Base-by-base conservation (phyloP, 2,113 vertebrate species). In the Cairina moschata region DNA sequence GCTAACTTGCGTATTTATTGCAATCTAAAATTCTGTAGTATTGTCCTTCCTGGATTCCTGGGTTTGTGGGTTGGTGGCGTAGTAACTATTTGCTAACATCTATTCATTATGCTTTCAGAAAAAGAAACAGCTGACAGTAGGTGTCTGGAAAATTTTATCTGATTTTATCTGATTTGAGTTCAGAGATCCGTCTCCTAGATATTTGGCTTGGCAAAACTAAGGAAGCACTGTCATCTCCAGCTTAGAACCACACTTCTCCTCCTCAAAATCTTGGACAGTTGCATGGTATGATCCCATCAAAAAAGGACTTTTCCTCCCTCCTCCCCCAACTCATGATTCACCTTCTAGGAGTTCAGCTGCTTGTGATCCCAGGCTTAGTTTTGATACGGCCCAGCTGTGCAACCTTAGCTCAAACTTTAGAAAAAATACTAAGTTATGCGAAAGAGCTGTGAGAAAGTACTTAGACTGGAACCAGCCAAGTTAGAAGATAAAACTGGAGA, bases 361-460 rank as follows among this genome's bases (percentile, higher is more conserved):
- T 22, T 89, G 68, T 93, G 77, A 89, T 93, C 86, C 77, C 55
- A 78, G 86, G 83, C 73, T 95, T 95, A 93, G 42, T 81, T 95
- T 91, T 97, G 96, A 96, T 82, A 92, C 22, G 91, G 69, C 23
- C 80, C 93, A 96, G 89, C 94, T 97, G 94, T 93, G 60, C 66
- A 91, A 78, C 38, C 66, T 92, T 52, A 87, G 77, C 56, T 79
- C 60, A 88, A 93, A 81, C 86, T 92, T 92, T 38, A 84, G 80
- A 85, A 52, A 93, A 97, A 86, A 84, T 38, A 13, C 28, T 79
- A 42, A 77, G 52, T 78, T 96, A 65, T 32, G 52, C 81, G 52
- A 88, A 83, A 63, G 80, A 80, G 25, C 40, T 88, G 46, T 81
- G 60, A 90, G 88, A 93, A 92, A 93, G 38, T 34, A 60, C 1